Percentiles rank a stretch among this genome's conserved stretches.
These are phyloP conservation scores for Chesias legatella DNA, from an alignment of 2,888 invertebrate genomes.

Conservation along the genomic window DNA sequence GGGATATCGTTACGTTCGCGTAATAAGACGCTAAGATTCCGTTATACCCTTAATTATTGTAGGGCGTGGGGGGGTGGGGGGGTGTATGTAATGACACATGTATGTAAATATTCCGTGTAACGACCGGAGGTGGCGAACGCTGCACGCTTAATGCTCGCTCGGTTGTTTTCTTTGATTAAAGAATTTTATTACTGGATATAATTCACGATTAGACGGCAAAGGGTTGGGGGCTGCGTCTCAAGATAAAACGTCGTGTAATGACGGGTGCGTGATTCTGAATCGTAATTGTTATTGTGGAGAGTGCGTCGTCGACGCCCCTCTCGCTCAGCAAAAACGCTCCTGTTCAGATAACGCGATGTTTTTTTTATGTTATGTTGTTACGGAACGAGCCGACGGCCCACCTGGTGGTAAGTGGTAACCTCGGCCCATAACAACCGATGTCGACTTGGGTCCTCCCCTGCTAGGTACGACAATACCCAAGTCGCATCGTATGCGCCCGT, in stretches of 20 bases:
- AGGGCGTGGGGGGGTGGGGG: constrained; percentile 37
- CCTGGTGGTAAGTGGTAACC: too few species aligned
- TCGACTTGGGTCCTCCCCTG: too few species aligned
- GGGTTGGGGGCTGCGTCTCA: constrained; percentile 64
- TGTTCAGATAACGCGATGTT: constrained; percentile 9
- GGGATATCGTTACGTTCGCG: constrained; percentile 77
- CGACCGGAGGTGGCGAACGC: constrained; percentile 76
- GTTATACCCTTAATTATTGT: constrained; percentile 79
- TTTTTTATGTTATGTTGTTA: too few species aligned
- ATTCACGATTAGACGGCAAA: constrained; percentile 79
- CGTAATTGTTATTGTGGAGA: constrained; percentile 68
- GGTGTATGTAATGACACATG: constrained; percentile 73
- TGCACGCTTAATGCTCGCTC: constrained; percentile 71
- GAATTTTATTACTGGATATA: constrained; percentile 79
- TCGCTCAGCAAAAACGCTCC: constrained; percentile 34
- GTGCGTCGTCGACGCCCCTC: constrained; percentile 20
- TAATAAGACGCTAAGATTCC: constrained; percentile 81
- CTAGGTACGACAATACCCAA: too few species aligned
- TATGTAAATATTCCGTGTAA: constrained; percentile 78
- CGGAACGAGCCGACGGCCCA: too few species aligned
- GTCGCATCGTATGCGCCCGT: too few species aligned
- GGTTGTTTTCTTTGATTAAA: constrained; percentile 81
- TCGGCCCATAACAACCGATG: too few species aligned
- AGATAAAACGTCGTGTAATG: constrained; percentile 75
- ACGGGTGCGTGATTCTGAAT: constrained; percentile 75